phyloP scores from a whole-genome alignment of 2,888 invertebrate genomes.

The Diadromus collaris region DNA sequence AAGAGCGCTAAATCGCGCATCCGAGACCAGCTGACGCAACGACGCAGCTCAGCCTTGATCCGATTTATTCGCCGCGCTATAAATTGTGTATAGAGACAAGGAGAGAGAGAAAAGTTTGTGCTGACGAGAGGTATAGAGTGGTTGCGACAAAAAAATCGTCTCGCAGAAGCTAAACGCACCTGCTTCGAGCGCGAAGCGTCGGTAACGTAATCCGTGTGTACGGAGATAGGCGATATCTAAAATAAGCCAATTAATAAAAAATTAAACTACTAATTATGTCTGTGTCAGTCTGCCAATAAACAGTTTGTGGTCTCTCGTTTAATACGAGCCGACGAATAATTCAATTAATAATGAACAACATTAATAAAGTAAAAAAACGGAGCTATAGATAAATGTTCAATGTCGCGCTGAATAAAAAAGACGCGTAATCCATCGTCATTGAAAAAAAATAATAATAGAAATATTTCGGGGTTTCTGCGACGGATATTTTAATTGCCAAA shows the following conservation, averaged over 20 bases:
- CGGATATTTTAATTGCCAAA: constrained; percentile 21
- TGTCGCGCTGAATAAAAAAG: constrained; percentile 30
- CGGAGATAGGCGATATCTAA: constrained; percentile 16
- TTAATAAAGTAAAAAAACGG: constrained; percentile 10
- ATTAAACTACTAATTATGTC: constrained; percentile 22
- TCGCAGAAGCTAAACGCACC: constrained; percentile 9
- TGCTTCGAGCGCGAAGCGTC: constrained; percentile 8
- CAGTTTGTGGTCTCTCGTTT: constrained; percentile 20
- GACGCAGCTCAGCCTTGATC: constrained; percentile 12
- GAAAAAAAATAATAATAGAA: constrained; percentile 9
- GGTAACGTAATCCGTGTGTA: constrained; percentile 22
- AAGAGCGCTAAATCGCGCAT: constrained; percentile 12
- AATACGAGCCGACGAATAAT: constrained; percentile 37
- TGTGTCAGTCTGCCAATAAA: constrained; percentile 49
- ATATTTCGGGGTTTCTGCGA: constrained; percentile 17
- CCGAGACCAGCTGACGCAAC: constrained; percentile 12
- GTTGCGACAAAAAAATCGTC: constrained; percentile 1
- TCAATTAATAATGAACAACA: constrained; percentile 28
- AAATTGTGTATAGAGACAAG: constrained; percentile 29
- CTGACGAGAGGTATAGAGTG: constrained; percentile 27
- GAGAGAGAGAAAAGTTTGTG: constrained; percentile 11
- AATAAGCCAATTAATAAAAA: constrained; percentile 42
- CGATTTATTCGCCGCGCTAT: constrained; percentile 32
- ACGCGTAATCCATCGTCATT: constrained; percentile 24
- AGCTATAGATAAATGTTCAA: constrained; percentile 52